Evolutionary conservation across 2,113 vertebrate genomes (phyloP), one percentile per base, ranked within the genome.

Genomic region (Laticauda colubrina): DNA sequence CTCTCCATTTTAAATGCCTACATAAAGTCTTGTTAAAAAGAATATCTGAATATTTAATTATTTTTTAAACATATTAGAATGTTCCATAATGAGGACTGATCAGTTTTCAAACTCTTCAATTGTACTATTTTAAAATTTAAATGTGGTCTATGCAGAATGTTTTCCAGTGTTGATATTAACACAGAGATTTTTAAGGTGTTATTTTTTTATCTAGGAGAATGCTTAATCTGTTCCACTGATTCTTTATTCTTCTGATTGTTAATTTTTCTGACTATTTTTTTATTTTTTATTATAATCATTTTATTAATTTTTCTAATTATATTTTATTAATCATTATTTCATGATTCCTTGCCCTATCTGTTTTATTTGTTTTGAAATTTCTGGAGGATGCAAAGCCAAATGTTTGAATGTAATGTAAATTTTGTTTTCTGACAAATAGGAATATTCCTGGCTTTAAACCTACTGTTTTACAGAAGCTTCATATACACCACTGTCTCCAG

Each of bases 401-500:
- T 92, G 26, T 64, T 54, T 92, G 61, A 23, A 54, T 26, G 92
- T 54, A 48, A 51, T 20, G 0, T 55, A 39, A 1, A 91, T 85
- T 81, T 89, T 69, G 12, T 34, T 64, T 91, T 89, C 12, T 61
- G 39, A 34, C 93, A 85, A 55, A 87, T 93, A 55, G 48, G 90
- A 14, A 53, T n/a, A 64, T 0, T 7, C 11, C 45, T 56, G 45
- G 51, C 53, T 18, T 81, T 26, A 92, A 88, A 96, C 96, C 91
- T 98, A 98, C 98, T 97, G 97, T 96, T 98, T 98, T 95, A 98
- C 55, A 14, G 98, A 98, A 4, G 98, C 98, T 95, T 98, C 98
- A 2, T 98, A 98, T 93, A 98, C 98, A 0, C 98, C 98, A 15
- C 98, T 98, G 89, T 98, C 98, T 93, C 98, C 98, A 57, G 98